Base-by-base conservation (phyloP, 2,888 invertebrate genomes). In the Petrolisthes cinctipes region DNA sequence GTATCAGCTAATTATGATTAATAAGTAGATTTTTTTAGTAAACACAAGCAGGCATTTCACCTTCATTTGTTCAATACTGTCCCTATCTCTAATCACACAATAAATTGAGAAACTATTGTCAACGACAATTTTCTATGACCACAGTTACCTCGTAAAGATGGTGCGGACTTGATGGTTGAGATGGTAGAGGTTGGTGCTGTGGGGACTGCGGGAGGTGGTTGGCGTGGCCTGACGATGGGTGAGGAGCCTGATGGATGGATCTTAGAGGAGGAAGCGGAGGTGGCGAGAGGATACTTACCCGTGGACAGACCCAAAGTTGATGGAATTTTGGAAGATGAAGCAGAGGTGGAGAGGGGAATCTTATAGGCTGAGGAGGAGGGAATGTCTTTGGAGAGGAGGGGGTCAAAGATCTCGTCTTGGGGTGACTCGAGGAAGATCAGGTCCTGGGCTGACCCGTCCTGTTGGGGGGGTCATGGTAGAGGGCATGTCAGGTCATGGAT, bases 331-430 rank as follows among this genome's bases (percentile, higher is more conserved):
- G 80, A 56, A 56, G 82, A 37, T 7, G 37, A 51, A 5, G 51
- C 20, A n/a, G 5, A 7, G 81, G 23, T 57, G 2, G 11, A 61
- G 71, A 17, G 7, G 37, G n/a, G 80, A 20, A 80, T 7, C 9
- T 56, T 54, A 51, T 37, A 37, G 51, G 6, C 0, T 14, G 68
- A 6, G n/a, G n/a, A 37, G 61, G 81, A 81, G 68, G 89, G 86
- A 20, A 90, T 68, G 54, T 87, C 87, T 75, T 90, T 90, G 71
- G 82, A 73, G 73, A 89, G 53, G 7, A 90, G 85, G 6, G 90
- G 90, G 61, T 90, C 90, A 81, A 90, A 90, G 68, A 89, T 87
- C 71, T 90, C 90, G 53, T 90, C 90, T 82, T 89, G 89, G 53
- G 90, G 90, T 14, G 89, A 89, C 51, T 87, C 88, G 37, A 90